Conservation (phyloP, 2,113 vertebrate species). For the Cyanocitta stelleri region DNA sequence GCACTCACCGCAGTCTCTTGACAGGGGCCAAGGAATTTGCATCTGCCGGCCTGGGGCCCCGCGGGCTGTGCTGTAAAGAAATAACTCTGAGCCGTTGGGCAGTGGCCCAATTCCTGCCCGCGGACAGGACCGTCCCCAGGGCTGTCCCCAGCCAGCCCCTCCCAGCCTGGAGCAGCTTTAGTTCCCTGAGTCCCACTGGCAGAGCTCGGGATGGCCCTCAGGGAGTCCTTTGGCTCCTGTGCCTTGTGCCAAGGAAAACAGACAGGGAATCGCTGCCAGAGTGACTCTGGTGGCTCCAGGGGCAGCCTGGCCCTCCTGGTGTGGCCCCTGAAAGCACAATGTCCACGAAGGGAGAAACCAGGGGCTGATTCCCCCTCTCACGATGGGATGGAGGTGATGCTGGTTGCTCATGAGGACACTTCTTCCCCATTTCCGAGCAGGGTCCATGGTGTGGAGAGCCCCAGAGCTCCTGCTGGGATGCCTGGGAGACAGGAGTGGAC, state of each 20-base stretch:
- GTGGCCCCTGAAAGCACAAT: background rate
- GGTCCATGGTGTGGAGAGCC: background rate
- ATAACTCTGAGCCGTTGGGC: rapidly evolving
- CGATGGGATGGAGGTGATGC: background rate
- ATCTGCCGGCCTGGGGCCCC: background rate
- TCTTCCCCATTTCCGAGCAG: background rate
- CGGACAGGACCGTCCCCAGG: rapidly evolving
- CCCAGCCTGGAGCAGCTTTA: background rate
- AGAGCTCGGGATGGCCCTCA: background rate
- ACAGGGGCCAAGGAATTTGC: background rate
- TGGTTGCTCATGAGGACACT: background rate
- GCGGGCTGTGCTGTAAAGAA: background rate
- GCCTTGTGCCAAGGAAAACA: too few species aligned
- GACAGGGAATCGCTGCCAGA: background rate
- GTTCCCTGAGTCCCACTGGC: background rate
- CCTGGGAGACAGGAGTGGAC: background rate
- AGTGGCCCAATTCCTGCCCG: background rate
- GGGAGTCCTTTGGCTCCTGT: background rate
- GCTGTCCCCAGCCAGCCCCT: background rate
- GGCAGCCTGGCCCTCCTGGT: background rate
- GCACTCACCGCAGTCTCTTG: background rate
- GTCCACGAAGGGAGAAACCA: background rate
- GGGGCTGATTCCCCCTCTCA: background rate
- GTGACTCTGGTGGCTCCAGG: too few species aligned
- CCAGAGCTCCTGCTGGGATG: background rate